Base-by-base conservation (phyloP, 2,113 vertebrate species). In the Centropristis striata region DNA sequence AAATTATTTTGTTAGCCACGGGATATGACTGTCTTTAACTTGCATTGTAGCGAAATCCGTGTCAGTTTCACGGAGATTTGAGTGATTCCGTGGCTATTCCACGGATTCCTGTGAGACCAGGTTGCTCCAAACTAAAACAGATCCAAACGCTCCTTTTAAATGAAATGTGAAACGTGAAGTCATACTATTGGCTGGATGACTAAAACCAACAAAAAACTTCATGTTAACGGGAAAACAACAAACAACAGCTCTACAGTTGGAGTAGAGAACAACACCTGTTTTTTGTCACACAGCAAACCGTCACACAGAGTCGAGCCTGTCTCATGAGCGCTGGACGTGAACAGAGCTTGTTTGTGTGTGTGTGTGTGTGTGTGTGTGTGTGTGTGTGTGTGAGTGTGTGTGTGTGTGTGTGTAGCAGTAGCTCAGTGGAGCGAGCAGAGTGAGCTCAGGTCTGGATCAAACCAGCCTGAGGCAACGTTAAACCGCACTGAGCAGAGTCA, bases 391-490 rank as follows among this genome's bases (percentile, higher is more conserved):
- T 70, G 32, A 55, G 13, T 44, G 51, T 27, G 0, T 10, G 71
- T 81, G 42, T 61, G 60, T 21, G 65, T 42, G 32, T 39, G 55
- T 49, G 18, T 37, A 18, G 75, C 53, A 68, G 81, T 65, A 58
- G 49, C 63, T 66, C 74, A 76, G 57, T 36, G 54, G 27, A 77
- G 75, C n/a, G 16, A 28, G 28, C 28, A 50, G 57, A 50, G 53
- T 39, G 21, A 83, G 66, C 55, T 49, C 87, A 81, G 70, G 54
- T 83, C 71, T 49, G 68, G 70, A 73, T 89, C 61, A 71, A 79
- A 81, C 75, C 47, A 75, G 75, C 66, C 71, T 4, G 50, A 84
- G 78, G 84, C 72, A 10, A 69, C n/a, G 44, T 57, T 44, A 85
- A 76, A 82, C 71, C 59, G 16, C 71, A 54, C 28, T n/a, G 67